Percentiles rank a stretch among this genome's conserved stretches.
phyloP scores from a whole-genome alignment of 2,888 invertebrate genomes.

The Cremastinae sp. region DNA sequence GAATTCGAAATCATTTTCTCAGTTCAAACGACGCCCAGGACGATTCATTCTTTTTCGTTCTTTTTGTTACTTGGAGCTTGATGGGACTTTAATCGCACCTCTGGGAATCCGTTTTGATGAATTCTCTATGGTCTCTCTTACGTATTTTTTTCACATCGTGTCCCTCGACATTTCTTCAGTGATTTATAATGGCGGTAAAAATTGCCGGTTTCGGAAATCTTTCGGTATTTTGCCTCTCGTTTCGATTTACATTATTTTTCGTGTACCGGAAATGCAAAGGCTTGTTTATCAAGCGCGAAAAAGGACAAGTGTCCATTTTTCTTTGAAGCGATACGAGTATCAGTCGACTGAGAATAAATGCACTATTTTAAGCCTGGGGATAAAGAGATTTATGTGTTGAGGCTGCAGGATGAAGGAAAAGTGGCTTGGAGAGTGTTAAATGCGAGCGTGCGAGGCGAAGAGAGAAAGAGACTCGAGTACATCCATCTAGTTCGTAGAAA shows the following conservation, averaged over 20 bases:
- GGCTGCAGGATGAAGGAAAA: constrained; percentile 13
- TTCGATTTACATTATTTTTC: constrained; percentile 20
- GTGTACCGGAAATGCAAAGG: not conserved
- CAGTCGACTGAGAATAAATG: no score
- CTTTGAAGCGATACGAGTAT: no score
- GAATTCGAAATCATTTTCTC: constrained; percentile 32
- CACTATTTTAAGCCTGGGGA: no score
- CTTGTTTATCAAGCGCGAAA: no score
- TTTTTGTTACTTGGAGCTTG: constrained; percentile 34
- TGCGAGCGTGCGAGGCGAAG: constrained; percentile 6
- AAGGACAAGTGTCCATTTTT: no score
- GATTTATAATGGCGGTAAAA: no score
- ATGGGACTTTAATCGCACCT: constrained; percentile 61
- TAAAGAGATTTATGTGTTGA: not conserved
- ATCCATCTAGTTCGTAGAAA: constrained; percentile 38
- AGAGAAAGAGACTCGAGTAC: constrained; percentile 7
- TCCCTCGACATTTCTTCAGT: no score
- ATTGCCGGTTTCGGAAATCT: no score
- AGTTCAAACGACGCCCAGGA: not conserved
- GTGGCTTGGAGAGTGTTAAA: constrained; percentile 12
- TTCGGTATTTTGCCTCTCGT: no score
- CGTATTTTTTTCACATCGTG: no score
- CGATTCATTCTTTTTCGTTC: not conserved
- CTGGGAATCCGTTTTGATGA: not conserved
- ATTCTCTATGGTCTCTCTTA: not conserved